These are phyloP conservation scores for Chrosomus eos DNA, from an alignment of 2,797 vertebrate species.

Conservation along the genomic window DNA sequence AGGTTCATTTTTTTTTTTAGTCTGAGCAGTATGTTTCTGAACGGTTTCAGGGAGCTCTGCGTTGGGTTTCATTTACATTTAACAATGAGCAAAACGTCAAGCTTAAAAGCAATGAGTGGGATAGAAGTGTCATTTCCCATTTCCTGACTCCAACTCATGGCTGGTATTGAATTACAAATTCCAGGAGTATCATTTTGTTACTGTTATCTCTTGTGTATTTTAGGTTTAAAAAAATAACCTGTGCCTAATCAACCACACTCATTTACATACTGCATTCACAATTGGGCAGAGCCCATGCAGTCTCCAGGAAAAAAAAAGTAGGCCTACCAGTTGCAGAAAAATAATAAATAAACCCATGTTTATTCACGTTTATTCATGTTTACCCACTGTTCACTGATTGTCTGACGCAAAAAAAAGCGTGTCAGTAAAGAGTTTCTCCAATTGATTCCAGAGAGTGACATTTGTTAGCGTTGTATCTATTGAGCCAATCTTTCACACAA, in stretches of 20 bases:
- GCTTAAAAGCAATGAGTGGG: slow-evolving; percentile 22
- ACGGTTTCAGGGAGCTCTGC: slow-evolving; percentile 15
- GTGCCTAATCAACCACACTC: background rate
- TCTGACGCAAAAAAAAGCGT: background rate
- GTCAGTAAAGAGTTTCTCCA: background rate
- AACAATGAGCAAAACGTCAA: background rate
- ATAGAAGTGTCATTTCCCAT: slow-evolving; percentile 14
- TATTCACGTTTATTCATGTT: too few species aligned
- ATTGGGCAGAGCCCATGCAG: background rate
- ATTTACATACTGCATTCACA: background rate
- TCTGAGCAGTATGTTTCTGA: background rate
- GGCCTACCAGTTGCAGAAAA: background rate
- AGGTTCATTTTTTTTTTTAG: background rate
- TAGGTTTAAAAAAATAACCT: background rate
- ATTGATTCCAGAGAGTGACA: slow-evolving; percentile 31
- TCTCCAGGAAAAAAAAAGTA: background rate
- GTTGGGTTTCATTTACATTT: slow-evolving; percentile 42
- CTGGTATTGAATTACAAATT: background rate
- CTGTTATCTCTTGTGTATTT: background rate
- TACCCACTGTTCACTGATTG: background rate
- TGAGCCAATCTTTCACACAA: slow-evolving; percentile 8
- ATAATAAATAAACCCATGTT: background rate
- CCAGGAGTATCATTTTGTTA: background rate
- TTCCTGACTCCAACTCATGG: background rate
- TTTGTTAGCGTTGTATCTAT: background rate